Evolutionary conservation across 1,140 invertebrate species (phyloP).

Genomic region (Meloidogyne floridensis): DNA sequence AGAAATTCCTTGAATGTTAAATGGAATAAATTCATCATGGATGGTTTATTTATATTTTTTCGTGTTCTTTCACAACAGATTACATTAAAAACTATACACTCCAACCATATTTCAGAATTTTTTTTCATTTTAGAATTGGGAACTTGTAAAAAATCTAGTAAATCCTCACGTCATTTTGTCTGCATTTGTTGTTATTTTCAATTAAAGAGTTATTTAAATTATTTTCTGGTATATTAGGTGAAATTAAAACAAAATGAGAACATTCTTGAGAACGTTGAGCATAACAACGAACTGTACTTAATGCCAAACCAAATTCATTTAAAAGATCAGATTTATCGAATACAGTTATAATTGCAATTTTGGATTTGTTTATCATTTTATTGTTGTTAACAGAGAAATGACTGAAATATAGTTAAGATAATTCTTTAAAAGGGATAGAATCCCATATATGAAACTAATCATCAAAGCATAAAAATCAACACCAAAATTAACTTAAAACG

Average conservation of each 20-base stretch:
- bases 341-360: conserved; percentile 9
- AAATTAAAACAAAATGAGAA: conserved; percentile 17
- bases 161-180: neutral
- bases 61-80: no score
- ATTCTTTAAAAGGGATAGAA: no score
- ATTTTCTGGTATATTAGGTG: neutral
- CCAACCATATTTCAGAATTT: no score
- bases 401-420: neutral
- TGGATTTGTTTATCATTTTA: neutral
- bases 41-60: no score
- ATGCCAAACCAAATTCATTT: conserved; percentile 14
- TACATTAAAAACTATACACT: no score
- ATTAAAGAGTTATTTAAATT: neutral
- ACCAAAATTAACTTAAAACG: no score
- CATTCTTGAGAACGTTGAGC: neutral
- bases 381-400: neutral
- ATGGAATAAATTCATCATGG: no score
- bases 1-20: no score
- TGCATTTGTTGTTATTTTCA: neutral
- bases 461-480: no score
- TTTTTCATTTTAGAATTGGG: no score
- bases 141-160: neutral
- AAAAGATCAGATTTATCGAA: neutral
- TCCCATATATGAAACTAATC: no score
- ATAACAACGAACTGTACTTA: conserved; percentile 17